Evolutionary conservation across 2,113 vertebrate species (phyloP).

Genomic region (Malurus melanocephalus): DNA sequence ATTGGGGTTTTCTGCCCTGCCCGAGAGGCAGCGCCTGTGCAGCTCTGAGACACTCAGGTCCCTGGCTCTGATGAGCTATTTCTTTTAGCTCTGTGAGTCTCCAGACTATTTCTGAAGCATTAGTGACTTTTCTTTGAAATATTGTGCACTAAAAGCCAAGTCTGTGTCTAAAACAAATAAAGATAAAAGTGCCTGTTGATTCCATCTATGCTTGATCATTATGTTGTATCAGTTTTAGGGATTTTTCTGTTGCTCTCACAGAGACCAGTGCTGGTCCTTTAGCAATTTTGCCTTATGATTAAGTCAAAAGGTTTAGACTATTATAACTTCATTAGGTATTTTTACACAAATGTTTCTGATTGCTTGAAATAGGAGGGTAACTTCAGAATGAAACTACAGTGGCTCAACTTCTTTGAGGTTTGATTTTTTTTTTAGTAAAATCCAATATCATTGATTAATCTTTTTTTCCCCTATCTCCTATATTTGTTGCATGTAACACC

Average conservation of each 20-base stretch:
- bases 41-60: background rate
- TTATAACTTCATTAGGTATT: background rate
- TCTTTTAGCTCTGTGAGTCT: background rate
- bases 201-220: background rate
- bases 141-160: background rate
- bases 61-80: background rate
- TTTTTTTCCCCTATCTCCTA: background rate
- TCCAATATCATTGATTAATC: background rate
- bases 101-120: background rate
- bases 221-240: background rate
- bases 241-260: background rate
- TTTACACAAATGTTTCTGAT: background rate
- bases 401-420: background rate
- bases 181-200: constrained; percentile 3
- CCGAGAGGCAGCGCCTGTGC: background rate
- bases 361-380: background rate
- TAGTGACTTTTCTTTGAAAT: constrained; percentile 1
- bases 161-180: background rate
- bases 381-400: background rate
- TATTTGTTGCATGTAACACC: background rate
- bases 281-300: background rate
- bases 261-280: background rate
- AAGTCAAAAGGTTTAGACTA: background rate
- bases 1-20: background rate
- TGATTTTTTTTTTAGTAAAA: background rate